Percentiles rank a stretch among this genome's conserved stretches.
Conservation (phyloP, 2,797 vertebrate species). For the Phoxinus dragarum region DNA sequence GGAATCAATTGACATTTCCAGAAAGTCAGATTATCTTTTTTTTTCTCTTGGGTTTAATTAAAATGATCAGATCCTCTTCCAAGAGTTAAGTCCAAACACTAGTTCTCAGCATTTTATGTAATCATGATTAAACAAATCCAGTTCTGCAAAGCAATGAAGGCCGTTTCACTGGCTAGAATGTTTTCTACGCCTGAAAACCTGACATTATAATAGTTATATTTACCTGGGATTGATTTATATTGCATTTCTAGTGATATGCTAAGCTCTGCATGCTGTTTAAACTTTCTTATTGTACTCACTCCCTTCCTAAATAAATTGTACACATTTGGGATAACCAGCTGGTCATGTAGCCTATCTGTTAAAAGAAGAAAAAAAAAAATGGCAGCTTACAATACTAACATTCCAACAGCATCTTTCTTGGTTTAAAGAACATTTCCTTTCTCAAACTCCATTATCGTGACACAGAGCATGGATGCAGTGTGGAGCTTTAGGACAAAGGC, state of each 20-base stretch:
- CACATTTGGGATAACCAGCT: background rate
- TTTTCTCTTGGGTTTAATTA: constrained; percentile 1
- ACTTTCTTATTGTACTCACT: background rate
- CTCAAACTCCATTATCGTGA: constrained; percentile 72
- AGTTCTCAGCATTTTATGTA: constrained; percentile 23
- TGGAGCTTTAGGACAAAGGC: constrained; percentile 73
- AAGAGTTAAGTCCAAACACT: background rate
- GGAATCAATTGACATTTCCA: constrained; percentile 4
- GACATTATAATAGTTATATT: background rate
- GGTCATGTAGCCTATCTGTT: background rate
- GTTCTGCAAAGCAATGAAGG: background rate
- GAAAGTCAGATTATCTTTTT: background rate
- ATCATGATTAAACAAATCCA: constrained; percentile 31
- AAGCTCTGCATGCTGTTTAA: background rate
- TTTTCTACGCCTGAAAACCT: background rate
- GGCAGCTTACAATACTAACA: background rate
- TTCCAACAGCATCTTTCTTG: background rate
- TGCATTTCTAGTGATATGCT: background rate
- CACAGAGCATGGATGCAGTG: constrained; percentile 72
- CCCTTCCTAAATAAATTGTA: background rate
- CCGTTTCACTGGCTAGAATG: background rate
- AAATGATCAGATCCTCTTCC: background rate
- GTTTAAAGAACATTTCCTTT: constrained; percentile 13
- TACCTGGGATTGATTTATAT: background rate
- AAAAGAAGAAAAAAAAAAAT: background rate